phyloP scores from a whole-genome alignment of 2,888 invertebrate species.

The Philhelius pedissequus region DNA sequence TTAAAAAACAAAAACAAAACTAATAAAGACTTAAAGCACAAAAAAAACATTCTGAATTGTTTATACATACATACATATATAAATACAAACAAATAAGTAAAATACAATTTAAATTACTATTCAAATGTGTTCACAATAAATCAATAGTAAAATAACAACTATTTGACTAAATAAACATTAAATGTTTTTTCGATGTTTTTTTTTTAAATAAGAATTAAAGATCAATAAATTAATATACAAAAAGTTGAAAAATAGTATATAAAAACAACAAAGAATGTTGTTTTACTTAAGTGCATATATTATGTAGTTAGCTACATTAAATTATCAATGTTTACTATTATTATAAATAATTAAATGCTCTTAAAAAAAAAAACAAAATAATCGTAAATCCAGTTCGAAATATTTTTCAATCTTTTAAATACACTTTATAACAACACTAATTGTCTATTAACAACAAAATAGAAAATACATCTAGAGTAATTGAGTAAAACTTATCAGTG shows the following conservation, averaged over 20 bases:
- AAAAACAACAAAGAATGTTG: constrained; percentile 9
- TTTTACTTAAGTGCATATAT: constrained; percentile 27
- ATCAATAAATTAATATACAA: neutral
- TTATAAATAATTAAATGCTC: constrained; percentile 34
- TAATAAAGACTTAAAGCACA: constrained; percentile 49
- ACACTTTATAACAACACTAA: constrained; percentile 13
- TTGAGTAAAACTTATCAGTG: constrained; percentile 31
- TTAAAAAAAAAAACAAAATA: constrained; percentile 12
- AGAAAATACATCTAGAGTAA: constrained; percentile 31
- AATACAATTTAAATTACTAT: constrained; percentile 23
- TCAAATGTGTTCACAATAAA: constrained; percentile 45
- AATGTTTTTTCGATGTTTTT: constrained; percentile 28
- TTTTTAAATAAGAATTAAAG: neutral
- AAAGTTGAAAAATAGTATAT: neutral
- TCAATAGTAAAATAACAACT: constrained; percentile 8
- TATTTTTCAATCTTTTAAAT: constrained; percentile 40
- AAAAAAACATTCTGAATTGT: constrained; percentile 23
- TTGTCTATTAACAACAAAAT: constrained; percentile 22
- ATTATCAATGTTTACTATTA: constrained; percentile 34
- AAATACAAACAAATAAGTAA: neutral
- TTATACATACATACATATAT: neutral
- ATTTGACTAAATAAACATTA: constrained; percentile 16
- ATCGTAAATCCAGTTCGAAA: constrained; percentile 44
- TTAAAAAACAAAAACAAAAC: neutral
- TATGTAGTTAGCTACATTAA: constrained; percentile 37